Evolutionary conservation across 2,888 invertebrate genomes (phyloP), one percentile per base, ranked within the genome.

Genomic region (Agonopterix alstromeriana): DNA sequence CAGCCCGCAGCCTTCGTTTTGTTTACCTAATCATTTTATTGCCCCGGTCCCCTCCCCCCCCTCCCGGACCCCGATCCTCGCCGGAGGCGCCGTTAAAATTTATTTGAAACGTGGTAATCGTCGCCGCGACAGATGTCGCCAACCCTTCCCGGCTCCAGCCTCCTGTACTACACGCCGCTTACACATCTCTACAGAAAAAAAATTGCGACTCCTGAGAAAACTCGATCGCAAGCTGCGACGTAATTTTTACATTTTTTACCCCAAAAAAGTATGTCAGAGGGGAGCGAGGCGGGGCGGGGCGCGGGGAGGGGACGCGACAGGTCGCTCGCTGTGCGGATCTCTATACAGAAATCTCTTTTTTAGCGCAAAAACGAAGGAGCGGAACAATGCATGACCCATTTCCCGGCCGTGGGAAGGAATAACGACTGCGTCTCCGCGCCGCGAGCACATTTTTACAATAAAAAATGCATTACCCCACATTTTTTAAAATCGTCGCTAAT

Each of bases 381-480:
- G 68, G 78, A 82, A 86, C 87, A 85, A 85, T 79, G 79, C 73
- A 67, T 87, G 88, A 86, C 88, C 88, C 88, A 87, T 75, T 84
- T 87, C 85, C 83, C 83, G 70, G 82, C 84, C 88, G 88, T 88
- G 88, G 88, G 88, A 87, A 87, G 79, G 82, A 85, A 82, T 88
- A 87, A 87, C 88, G 82, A 75, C 72, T 66, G 74, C 64, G 77
- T 77, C 80, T 80, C 69, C 77, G 76, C 67, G 63, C 60, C 67
- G 69, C 42, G n/a, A 35, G 62, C 65, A 68, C 60, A 68, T 67
- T 79, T 81, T 73, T 73, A 66, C 68, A 70, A 83, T 85, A 87
- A 87, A 87, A 87, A 88, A 72, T 79, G 84, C 87, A 88, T 88
- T 88, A 88, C 88, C 88, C 87, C 87, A 88, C 74, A 81, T 86